A percentile compares a stretch with the other conserved stretches of the same genome.
Evolutionary conservation across 1,140 invertebrate genomes (phyloP).

Genomic region (Drosophila albomicans): DNA sequence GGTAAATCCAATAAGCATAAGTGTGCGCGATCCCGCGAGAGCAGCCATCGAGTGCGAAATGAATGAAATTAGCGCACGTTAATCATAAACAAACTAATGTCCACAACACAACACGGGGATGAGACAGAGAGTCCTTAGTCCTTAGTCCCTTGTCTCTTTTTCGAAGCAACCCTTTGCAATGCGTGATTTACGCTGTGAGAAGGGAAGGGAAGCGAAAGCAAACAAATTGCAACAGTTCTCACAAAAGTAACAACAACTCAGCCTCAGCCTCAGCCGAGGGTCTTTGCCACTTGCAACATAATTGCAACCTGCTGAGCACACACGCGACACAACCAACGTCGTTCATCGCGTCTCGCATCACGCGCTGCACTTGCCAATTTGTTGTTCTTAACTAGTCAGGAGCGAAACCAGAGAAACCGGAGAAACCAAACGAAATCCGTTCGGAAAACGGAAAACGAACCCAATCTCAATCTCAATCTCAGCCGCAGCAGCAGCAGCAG

Average conservation of each 20-base stretch:
- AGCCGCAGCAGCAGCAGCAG: slow-evolving; percentile 10
- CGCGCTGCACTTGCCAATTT: slow-evolving; percentile 76
- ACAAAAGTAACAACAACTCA: slow-evolving; percentile 22
- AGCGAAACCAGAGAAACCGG: slow-evolving; percentile 48
- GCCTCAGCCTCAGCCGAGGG: too few species aligned
- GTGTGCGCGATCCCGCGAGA: slow-evolving; percentile 68
- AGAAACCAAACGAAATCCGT: neutral
- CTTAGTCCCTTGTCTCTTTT: neutral
- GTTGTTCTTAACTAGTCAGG: slow-evolving; percentile 66
- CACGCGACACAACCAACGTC: slow-evolving; percentile 56
- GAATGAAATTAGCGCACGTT: slow-evolving; percentile 81
- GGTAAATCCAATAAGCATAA: slow-evolving; percentile 74
- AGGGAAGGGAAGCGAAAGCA: neutral
- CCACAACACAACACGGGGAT: neutral
- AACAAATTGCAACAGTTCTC: slow-evolving; percentile 82
- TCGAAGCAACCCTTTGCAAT: slow-evolving; percentile 47
- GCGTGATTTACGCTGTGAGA: neutral
- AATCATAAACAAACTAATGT: slow-evolving; percentile 77
- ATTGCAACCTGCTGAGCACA: slow-evolving; percentile 64
- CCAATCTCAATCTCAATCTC: neutral
- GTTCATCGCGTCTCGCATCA: neutral
- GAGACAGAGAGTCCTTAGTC: slow-evolving; percentile 1
- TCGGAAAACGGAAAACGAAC: neutral
- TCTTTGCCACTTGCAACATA: neutral
- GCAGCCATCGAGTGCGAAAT: slow-evolving; percentile 60